Evolutionary conservation across 2,888 invertebrate genomes (phyloP), one percentile per base, ranked within the genome.

Genomic region (Drosophila meridionalis): DNA sequence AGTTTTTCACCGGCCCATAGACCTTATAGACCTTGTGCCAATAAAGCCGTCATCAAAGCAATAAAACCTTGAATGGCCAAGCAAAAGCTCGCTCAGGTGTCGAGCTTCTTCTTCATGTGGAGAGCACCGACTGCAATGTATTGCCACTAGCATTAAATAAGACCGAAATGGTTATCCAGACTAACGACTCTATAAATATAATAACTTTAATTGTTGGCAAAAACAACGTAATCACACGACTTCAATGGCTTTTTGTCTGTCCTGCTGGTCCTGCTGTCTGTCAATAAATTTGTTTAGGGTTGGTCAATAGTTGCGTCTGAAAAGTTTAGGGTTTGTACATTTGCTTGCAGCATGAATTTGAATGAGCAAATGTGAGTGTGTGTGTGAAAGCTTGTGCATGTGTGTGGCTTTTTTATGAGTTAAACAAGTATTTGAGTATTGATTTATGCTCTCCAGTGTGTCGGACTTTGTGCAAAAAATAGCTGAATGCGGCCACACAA

Each of bases 401-500:
- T 28, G 28, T 42, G 30, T 52, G 32, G 50, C 50, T 52, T 34
- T 50, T 52, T 34, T 52, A 52, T 20, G 43, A 62, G 71, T 66
- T 73, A 43, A 69, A 62, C 52, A 65, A 57, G 66, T 66, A 69
- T 60, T 69, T 50, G 66, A 67, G 64, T 65, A 69, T 50, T 88
- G 89, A 83, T 86, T 88, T 83, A 83, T 86, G 74, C 48, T 67
- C 65, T 60, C 71, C 56, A 30, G 75, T 57, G 55, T 70, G 71
- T 59, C 20, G 20, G 52, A 52, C 62, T 67, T 55, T 78, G 77
- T 64, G 73, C 63, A 64, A 78, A 78, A 71, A 64, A 65, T 28
- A 58, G 38, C 63, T 66, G 55, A 71, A 58, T 62, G 73, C 73
- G 69, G 74, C 47, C 69, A 86, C 71, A 88, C 87, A 83, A 88